Evolutionary conservation across 2,113 vertebrate genomes (phyloP).

Genomic region (Aspiorhynchus laticeps): DNA sequence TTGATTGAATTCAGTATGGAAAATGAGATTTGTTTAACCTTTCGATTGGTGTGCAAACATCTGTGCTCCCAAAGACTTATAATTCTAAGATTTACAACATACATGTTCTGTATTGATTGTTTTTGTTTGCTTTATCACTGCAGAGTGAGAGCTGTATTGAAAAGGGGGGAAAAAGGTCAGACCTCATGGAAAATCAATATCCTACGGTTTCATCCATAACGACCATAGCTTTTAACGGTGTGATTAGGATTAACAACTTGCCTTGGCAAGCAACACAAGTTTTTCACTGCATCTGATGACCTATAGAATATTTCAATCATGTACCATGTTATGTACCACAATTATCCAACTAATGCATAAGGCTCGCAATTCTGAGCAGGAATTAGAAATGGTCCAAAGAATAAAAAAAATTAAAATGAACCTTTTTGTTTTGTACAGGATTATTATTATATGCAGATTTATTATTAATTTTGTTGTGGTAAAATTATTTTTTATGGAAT

Average conservation of each 20-base stretch:
- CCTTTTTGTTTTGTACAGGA: too few species aligned
- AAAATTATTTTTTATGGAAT: too few species aligned
- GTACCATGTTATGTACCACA: background rate
- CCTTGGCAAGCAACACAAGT: too few species aligned
- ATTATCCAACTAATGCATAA: background rate
- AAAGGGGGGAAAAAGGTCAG: too few species aligned
- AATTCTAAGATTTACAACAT: background rate
- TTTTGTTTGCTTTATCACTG: background rate
- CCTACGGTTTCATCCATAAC: background rate
- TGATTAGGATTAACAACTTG: background rate
- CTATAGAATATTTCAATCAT: background rate
- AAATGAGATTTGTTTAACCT: constrained; percentile 7
- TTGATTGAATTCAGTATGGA: background rate
- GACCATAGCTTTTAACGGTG: background rate
- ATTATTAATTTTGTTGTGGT: too few species aligned
- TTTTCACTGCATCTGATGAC: too few species aligned
- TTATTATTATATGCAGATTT: too few species aligned
- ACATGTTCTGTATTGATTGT: background rate
- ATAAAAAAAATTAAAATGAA: background rate
- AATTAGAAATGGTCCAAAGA: background rate
- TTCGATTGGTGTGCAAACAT: background rate
- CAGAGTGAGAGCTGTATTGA: background rate
- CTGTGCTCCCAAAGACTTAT: background rate
- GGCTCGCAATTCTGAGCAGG: background rate
- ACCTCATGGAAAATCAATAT: background rate